phyloP scores from a whole-genome alignment of 2,888 invertebrate species.

The Cheilosia variabilis region DNA sequence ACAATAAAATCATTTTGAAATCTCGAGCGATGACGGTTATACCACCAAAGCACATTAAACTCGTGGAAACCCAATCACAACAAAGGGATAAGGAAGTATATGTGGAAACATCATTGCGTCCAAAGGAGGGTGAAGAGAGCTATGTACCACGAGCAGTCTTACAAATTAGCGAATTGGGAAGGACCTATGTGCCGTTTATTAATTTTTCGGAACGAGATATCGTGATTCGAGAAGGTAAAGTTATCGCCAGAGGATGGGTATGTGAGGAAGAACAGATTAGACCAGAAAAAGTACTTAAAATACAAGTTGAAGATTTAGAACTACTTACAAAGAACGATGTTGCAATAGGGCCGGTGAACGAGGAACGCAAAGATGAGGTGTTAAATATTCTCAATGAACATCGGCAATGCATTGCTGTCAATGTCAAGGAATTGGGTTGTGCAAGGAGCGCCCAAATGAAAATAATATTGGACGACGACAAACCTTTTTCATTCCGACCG shows the following conservation, averaged over 20 bases:
- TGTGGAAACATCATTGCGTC: constrained; percentile 7
- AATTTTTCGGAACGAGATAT: constrained; percentile 33
- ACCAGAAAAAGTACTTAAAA: background rate
- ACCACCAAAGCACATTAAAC: constrained; percentile 24
- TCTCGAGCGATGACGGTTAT: constrained; percentile 17
- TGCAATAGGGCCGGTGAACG: background rate
- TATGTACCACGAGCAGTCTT: constrained; percentile 23
- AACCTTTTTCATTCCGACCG: constrained; percentile 77
- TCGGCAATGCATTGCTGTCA: constrained; percentile 29
- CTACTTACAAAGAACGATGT: background rate
- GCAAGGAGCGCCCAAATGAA: constrained; percentile 56
- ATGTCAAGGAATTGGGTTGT: constrained; percentile 44
- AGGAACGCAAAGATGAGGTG: background rate
- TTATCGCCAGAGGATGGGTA: constrained; percentile 18
- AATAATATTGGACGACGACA: constrained; percentile 72
- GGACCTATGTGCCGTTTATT: constrained; percentile 11
- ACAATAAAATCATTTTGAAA: constrained; percentile 4
- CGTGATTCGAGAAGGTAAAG: background rate
- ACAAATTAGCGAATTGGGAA: constrained; percentile 19
- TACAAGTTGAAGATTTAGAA: background rate
- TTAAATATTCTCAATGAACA: background rate
- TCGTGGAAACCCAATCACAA: constrained; percentile 15
- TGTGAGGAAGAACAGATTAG: background rate
- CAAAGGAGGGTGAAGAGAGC: constrained; percentile 27
- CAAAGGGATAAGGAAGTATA: background rate